A percentile compares a stretch with the other conserved stretches of the same genome.
These are phyloP conservation scores for Drosophila nigricruria DNA, from an alignment of 2,888 invertebrate genomes.

Conservation along the genomic window DNA sequence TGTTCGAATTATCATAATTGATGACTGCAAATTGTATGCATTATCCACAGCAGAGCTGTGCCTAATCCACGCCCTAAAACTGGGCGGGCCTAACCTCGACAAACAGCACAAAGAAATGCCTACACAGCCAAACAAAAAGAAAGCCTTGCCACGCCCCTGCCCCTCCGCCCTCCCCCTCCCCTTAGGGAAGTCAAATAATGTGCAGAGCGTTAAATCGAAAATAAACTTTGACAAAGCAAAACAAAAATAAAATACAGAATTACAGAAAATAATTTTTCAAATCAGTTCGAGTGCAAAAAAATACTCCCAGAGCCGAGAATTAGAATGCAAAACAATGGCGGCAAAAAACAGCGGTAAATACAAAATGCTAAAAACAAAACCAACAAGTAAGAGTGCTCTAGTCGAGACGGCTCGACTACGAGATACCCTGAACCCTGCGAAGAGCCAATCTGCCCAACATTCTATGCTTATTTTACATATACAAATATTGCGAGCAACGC, in stretches of 20 bases:
- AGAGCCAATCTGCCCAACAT: too few species aligned
- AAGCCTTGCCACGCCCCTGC: neutral
- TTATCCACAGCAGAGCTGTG: conserved; percentile 32
- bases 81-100: neutral
- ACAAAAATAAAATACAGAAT: conserved; percentile 8
- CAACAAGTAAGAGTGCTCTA: too few species aligned
- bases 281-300: conserved; percentile 58
- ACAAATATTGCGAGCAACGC: too few species aligned
- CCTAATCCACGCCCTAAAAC: neutral
- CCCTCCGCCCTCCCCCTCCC: neutral
- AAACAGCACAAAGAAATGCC: neutral
- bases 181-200: conserved; percentile 47
- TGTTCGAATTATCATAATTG: conserved; percentile 6
- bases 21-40: conserved; percentile 7
- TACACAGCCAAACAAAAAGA: conserved; percentile 5
- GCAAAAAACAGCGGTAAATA: conserved; percentile 12
- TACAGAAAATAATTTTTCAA: conserved; percentile 58
- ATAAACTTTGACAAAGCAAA: conserved; percentile 48
- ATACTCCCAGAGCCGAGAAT: conserved; percentile 11
- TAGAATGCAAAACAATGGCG: conserved; percentile 52
- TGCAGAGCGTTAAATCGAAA: conserved; percentile 70
- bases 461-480: too few species aligned
- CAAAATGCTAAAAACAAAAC: conserved; percentile 50
- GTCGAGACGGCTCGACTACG: too few species aligned
- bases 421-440: too few species aligned